Evolutionary conservation across 2,888 invertebrate genomes (phyloP), one percentile per base, ranked within the genome.

Genomic region (Corythucha ciliata): DNA sequence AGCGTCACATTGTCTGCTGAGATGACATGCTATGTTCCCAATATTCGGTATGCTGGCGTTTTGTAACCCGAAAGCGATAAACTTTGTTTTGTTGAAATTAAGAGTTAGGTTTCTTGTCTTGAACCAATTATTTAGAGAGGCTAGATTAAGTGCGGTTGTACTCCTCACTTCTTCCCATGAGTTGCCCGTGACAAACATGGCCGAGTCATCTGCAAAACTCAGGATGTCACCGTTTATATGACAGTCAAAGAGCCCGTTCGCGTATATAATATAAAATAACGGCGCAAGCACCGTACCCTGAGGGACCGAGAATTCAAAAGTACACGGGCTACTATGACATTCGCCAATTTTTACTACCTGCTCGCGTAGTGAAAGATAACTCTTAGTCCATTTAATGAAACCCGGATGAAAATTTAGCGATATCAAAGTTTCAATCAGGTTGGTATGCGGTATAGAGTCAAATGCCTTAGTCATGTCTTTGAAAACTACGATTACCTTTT

Each of bases 381-480:
- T 47, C 10, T 22, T 14, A 10, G 37, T n/a, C 47, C 47, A 47
- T 24, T 16, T 22, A 14, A 25, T 47, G 16, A 47, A 47, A 14
- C 18, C 24, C 14, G 47, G 37, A 14, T 37, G 34, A 24, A 47
- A 47, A 36, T 47, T 47, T 12, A 36, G 12, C 18, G 10, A 6
- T 14, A 8, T 37, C 4, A 40, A 21, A 18, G 40, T 27, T 20
- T 48, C 3, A 14, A 48, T 20, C 3, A 48, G 20, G 10, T 39
- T 16, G 4, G 26, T 27, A 24, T 48, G 48, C 12, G 48, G 48
- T 2, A 29, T 21, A 2, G 48, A 32, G 39, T 48, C 48, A 20
- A 39, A 48, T 7, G 40, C 48, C 32, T 48, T 48, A 6, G 40
- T 48, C 32, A 40, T 18, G 40, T 40, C 48, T 32, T 48, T 40